Conservation (phyloP, 2,797 vertebrate species). For the Trematomus bernacchii region DNA sequence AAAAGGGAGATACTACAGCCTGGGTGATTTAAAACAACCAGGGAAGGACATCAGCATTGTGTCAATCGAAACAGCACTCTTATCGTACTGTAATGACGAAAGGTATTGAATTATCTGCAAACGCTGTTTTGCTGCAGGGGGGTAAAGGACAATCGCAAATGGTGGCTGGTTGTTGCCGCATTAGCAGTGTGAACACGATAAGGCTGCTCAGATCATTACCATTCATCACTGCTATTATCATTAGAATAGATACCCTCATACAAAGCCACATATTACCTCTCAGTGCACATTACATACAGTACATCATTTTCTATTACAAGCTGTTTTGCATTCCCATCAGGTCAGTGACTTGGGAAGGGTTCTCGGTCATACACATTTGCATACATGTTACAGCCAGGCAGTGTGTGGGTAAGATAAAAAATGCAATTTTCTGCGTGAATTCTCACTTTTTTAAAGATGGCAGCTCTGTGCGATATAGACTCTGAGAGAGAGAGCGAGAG, state of each 20-base stretch:
- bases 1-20: background rate
- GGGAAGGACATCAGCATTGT: slow-evolving; percentile 42
- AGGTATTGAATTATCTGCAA: slow-evolving; percentile 62
- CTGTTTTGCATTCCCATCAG: slow-evolving; percentile 26
- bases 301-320: slow-evolving; percentile 36
- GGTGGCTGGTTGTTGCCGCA: slow-evolving; percentile 27
- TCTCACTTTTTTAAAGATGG: slow-evolving; percentile 46
- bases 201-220: slow-evolving; percentile 48
- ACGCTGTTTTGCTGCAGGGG: slow-evolving; percentile 35
- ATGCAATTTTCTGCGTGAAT: slow-evolving; percentile 73
- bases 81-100: slow-evolving; percentile 46
- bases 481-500: background rate
- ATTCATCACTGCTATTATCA: slow-evolving; percentile 55
- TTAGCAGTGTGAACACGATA: slow-evolving; percentile 41
- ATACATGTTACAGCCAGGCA: slow-evolving; percentile 48
- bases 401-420: slow-evolving; percentile 52
- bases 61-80: slow-evolving; percentile 30
- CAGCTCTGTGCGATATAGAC: slow-evolving; percentile 16
- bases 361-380: slow-evolving; percentile 40
- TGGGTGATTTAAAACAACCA: background rate
- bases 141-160: slow-evolving; percentile 39
- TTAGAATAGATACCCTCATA: slow-evolving; percentile 44
- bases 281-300: slow-evolving; percentile 14
- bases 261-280: slow-evolving; percentile 26
- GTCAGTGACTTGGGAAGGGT: slow-evolving; percentile 26